Percentiles rank a stretch among this genome's conserved stretches.
Evolutionary conservation across 2,113 vertebrate genomes (phyloP).

Genomic region (Synodontis membranacea): DNA sequence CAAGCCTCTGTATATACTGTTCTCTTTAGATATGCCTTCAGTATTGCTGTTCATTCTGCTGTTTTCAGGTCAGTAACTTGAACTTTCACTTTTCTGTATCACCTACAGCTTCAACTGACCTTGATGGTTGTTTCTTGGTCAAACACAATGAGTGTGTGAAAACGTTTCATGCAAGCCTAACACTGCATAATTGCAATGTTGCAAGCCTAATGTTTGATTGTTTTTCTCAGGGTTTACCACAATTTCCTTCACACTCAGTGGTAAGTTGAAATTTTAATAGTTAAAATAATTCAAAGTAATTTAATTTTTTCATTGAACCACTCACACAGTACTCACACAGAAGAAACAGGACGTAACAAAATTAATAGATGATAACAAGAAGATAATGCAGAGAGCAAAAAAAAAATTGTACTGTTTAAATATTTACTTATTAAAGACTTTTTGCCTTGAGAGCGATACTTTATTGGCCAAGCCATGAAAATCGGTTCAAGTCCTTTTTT

Average conservation of each 20-base stretch:
- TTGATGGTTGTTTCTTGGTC: background rate
- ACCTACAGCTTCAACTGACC: background rate
- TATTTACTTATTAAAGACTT: too few relatives aligned
- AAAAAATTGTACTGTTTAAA: too few relatives aligned
- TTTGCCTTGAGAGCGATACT: too few relatives aligned
- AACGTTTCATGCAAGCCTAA: background rate
- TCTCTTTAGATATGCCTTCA: constrained; percentile 9
- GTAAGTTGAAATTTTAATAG: background rate
- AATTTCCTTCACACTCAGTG: background rate
- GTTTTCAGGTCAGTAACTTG: constrained; percentile 7
- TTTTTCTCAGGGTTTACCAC: background rate
- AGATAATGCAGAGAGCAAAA: background rate
- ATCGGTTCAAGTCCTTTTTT: too few relatives aligned
- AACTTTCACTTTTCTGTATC: background rate
- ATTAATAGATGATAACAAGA: too few relatives aligned
- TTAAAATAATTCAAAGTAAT: background rate
- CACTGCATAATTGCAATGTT: background rate
- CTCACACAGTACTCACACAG: background rate
- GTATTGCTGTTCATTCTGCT: background rate
- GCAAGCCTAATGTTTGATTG: background rate
- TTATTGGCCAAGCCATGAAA: too few relatives aligned
- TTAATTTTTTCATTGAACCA: background rate
- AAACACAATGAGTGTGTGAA: background rate
- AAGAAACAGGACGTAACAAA: background rate
- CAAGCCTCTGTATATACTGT: background rate